These are phyloP conservation scores for Mirza zaza DNA, from an alignment of 2,113 vertebrate species.

Conservation along the genomic window DNA sequence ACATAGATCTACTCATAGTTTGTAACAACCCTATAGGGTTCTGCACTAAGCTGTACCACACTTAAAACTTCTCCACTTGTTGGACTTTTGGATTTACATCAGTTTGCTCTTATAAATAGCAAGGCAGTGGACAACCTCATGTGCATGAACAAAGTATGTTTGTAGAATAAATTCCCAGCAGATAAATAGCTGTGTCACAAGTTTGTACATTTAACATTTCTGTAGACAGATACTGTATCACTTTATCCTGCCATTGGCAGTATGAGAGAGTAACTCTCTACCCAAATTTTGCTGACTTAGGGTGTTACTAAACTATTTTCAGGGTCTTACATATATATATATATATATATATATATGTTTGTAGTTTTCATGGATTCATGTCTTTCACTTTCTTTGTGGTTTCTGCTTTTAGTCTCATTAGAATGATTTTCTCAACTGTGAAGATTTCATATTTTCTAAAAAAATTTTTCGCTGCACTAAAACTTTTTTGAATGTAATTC, in stretches of 20 bases:
- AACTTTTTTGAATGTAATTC: neutral
- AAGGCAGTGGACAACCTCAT: neutral
- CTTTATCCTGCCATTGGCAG: neutral
- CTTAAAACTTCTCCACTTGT: neutral
- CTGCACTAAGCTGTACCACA: neutral
- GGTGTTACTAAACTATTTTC: neutral
- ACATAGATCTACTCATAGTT: neutral
- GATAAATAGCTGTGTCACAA: neutral
- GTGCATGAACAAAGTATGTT: neutral
- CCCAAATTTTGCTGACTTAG: neutral
- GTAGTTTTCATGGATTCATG: neutral
- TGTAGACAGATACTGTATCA: neutral
- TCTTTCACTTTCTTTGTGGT: neutral
- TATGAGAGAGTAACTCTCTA: neutral
- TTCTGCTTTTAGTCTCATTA: constrained; percentile 5
- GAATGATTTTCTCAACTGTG: neutral
- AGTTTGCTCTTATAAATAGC: constrained; percentile 15
- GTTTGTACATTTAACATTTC: neutral
- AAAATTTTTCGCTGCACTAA: neutral
- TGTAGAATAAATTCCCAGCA: neutral
- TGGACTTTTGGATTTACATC: neutral
- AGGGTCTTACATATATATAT: neutral
- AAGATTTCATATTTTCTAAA: neutral
- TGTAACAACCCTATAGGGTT: neutral
- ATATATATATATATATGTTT: neutral